Evolutionary conservation across 2,797 vertebrate genomes (phyloP), one percentile per base, ranked within the genome.

Genomic region (Poecilia gillii): DNA sequence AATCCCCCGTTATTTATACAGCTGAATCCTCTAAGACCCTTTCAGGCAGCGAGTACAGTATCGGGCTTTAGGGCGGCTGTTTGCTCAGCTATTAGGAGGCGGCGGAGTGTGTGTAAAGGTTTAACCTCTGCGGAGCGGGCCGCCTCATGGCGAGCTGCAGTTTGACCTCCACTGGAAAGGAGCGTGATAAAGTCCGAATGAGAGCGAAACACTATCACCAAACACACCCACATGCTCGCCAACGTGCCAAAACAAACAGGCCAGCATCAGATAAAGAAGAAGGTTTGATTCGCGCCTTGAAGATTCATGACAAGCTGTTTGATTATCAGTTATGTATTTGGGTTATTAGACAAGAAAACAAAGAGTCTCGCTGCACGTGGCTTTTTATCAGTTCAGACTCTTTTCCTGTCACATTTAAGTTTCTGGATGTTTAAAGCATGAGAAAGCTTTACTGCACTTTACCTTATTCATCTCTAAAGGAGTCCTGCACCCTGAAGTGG

Each of bases 1-100:
- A 86, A 91, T 91, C 84, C 74, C 85, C 85, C 13, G 81, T 85
- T 95, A 92, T 94, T 96, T 95, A 89, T 94, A 92, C 93, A 95
- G 94, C 92, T 94, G 92, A 90, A 84, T 87, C 88, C 84, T 81
- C 82, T 90, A 90, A 92, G 89, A 86, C 92, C 89, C 89, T 88
- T 81, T 83, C 59, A 79, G 90, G 81, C 88, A 73, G 85, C 36
- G 76, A 82, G 85, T 89, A 90, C 91, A 88, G 90, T 86, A 87
- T 88, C 84, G 0, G 86, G 83, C 85, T 86, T 33, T 76, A 85
- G 87, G 88, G 85, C 84, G 75, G 86, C 90, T 90, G 85, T 94
- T 93, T 93, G 86, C 86, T 88, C 87, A 73, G 75, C 89, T 92
- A 91, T 94, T 90, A 89, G 71, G 81, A 91, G 83, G 80, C 82